Percentiles rank a stretch among this genome's conserved stretches.
These are phyloP conservation scores for Halcyon malimbica DNA, from an alignment of 2,113 vertebrate species.

Conservation along the genomic window DNA sequence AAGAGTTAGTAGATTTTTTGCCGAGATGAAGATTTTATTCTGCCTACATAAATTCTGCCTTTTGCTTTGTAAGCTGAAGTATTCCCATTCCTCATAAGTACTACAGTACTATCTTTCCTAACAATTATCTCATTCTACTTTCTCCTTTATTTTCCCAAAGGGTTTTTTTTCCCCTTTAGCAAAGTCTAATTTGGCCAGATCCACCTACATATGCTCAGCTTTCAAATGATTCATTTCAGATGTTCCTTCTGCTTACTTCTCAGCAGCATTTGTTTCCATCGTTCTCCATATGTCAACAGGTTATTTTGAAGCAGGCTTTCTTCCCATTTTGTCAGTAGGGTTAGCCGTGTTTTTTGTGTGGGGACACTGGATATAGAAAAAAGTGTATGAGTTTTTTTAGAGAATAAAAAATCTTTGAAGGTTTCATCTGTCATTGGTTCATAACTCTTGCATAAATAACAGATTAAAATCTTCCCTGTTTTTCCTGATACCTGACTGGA, in stretches of 20 bases:
- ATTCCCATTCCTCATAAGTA: background rate
- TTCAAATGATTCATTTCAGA: conserved; percentile 75
- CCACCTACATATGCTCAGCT: conserved; percentile 68
- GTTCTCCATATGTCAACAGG: conserved; percentile 69
- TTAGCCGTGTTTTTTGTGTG: background rate
- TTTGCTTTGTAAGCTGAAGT: background rate
- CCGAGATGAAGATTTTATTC: conserved; percentile 3
- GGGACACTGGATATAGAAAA: background rate
- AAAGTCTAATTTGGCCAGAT: conserved; percentile 66
- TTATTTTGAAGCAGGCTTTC: conserved; percentile 58
- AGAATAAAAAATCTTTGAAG: background rate
- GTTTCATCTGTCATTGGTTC: background rate
- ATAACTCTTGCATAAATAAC: conserved; percentile 11
- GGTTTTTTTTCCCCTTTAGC: background rate
- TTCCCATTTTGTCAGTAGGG: background rate
- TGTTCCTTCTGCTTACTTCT: conserved; percentile 71
- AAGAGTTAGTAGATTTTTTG: background rate
- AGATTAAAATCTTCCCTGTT: background rate
- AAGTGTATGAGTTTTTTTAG: background rate
- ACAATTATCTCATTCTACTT: conserved; percentile 65
- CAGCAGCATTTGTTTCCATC: conserved; percentile 67
- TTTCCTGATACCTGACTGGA: background rate
- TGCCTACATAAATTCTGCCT: background rate
- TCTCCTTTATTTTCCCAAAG: conserved; percentile 15
- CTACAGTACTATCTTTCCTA: conserved; percentile 15